A percentile compares a stretch with the other conserved stretches of the same genome.
Evolutionary conservation across 2,888 invertebrate genomes (phyloP).

Genomic region (Priocnemis perturbator): DNA sequence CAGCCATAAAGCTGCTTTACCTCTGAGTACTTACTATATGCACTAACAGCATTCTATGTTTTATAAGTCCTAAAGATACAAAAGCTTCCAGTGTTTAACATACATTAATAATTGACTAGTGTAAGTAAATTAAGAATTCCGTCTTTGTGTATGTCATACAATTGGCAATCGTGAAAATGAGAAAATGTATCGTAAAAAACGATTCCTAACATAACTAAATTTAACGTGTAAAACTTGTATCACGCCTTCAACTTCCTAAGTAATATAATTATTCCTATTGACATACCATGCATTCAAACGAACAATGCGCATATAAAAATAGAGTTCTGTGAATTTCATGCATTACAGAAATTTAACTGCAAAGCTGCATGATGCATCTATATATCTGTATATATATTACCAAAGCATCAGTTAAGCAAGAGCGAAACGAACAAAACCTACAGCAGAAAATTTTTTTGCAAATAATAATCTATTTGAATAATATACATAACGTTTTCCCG

Average conservation of each 20-base stretch:
- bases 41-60: conserved; percentile 16
- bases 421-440: conserved; percentile 12
- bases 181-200: too few species aligned
- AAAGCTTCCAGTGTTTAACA: conserved; percentile 22
- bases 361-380: conserved; percentile 18
- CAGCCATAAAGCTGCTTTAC: conserved; percentile 5
- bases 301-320: conserved; percentile 19
- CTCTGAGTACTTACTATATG: conserved; percentile 14
- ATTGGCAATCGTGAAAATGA: not conserved
- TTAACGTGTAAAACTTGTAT: too few species aligned
- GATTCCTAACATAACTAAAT: too few species aligned
- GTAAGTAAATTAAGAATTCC: not conserved
- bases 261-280: not conserved
- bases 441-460: conserved; percentile 11
- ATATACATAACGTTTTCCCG: conserved; percentile 10
- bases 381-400: conserved; percentile 18
- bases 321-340: conserved; percentile 26
- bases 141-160: not conserved
- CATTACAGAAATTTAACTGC: conserved; percentile 14
- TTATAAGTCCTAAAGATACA: conserved; percentile 13
- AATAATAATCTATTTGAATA: conserved; percentile 9
- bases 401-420: conserved; percentile 20
- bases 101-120: not conserved
- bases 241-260: too few species aligned
- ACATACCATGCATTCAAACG: conserved; percentile 32